Conservation (phyloP, 2,113 vertebrate genomes). For the Actenoides hombroni region DNA sequence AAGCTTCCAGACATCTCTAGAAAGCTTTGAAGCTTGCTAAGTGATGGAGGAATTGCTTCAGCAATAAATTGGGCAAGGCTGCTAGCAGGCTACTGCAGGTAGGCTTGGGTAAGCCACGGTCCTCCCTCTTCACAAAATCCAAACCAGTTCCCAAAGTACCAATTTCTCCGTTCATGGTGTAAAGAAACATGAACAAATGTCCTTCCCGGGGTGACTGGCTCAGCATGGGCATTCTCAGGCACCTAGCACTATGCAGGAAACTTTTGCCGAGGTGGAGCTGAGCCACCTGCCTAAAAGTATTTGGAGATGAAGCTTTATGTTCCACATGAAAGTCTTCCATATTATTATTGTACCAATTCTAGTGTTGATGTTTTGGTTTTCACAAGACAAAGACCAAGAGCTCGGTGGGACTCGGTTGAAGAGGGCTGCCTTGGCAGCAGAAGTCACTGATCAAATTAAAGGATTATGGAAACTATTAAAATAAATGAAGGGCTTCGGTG, state of each 20-base stretch:
- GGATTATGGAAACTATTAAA: slow-evolving; percentile 4
- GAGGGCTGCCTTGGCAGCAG: background rate
- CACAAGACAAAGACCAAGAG: background rate
- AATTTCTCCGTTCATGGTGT: background rate
- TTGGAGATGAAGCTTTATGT: background rate
- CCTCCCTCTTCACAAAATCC: background rate
- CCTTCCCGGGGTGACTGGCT: background rate
- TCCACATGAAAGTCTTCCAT: background rate
- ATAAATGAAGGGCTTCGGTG: background rate
- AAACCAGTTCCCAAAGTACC: background rate
- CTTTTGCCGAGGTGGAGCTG: background rate
- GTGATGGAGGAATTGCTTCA: background rate
- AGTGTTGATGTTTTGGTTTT: background rate
- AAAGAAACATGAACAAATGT: background rate
- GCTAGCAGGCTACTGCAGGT: background rate
- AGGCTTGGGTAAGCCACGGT: accelerated
- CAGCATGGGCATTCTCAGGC: background rate
- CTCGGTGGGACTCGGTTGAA: background rate
- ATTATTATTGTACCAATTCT: background rate
- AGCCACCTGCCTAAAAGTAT: background rate
- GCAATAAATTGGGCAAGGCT: background rate
- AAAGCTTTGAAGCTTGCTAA: background rate
- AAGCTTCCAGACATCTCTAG: slow-evolving; percentile 19
- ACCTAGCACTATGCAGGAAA: background rate
- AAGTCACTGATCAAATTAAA: background rate